Base-by-base conservation (phyloP, 1,140 invertebrate genomes). In the Formica selysi region DNA sequence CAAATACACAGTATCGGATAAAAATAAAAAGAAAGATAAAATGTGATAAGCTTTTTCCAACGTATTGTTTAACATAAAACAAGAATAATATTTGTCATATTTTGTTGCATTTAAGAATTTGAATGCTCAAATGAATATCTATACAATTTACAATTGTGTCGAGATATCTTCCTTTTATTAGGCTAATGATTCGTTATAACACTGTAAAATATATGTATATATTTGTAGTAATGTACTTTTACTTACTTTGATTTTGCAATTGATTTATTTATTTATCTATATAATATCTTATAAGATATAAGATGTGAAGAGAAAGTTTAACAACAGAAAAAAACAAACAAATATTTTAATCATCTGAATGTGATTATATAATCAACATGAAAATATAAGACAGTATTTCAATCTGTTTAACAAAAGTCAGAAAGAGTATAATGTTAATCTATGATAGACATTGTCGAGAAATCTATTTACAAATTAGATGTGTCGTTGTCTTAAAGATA, bases 1-100 rank as follows among this genome's bases (percentile, higher is more conserved):
- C 79, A 99, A 99, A 93, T 99, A 99, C 92, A 99, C 98, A 29
- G 97, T 99, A 85, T 97, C 97, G 38, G 97, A 97, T 93, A 97
- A 96, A 93, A 95, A 95, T 80, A 96, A 95, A 76, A 96, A 95
- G 73, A 93, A 95, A 67, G 93, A 93, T 59, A 94, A 93, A 91
- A 91, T 90, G 11, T 91, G 91, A 90, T 90, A 62, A 48, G 36
- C 7, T 68, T 59, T 59, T 68, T 68, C 54, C 32, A 54, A 70
- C 5, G 2, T n/a, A 70, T 41, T 64, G 2, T 48, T 11, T 70
- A 59, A 38, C n/a, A 16, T 3, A 32, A 59, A 11, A 36, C 13
- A 38, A 16, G 22, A 68, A 48, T 22, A 22, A 67, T 65, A 36
- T 29, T 29, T 26, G 5, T 32, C 11, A 16, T 36, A 65, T 68